These are phyloP conservation scores for Haemorhous mexicanus DNA, from an alignment of 2,113 vertebrate genomes.

Conservation along the genomic window DNA sequence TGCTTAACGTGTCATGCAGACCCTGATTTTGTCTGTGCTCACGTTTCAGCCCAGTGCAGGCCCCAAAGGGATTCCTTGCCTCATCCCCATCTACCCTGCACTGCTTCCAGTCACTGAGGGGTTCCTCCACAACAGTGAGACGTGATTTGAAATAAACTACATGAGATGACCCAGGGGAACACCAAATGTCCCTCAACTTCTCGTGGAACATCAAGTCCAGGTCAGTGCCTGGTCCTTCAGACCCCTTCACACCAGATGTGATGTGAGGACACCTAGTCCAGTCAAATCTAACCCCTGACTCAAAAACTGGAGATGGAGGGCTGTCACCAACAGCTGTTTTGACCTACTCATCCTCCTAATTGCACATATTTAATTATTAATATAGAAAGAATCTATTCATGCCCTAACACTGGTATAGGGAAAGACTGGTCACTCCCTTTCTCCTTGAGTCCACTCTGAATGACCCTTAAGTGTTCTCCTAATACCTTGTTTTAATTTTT, in stretches of 20 bases:
- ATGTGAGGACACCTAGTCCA: not conserved
- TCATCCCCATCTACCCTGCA: not conserved
- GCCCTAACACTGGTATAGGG: not conserved
- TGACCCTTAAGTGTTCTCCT: not conserved
- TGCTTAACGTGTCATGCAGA: rapidly evolving
- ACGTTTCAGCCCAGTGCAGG: not conserved
- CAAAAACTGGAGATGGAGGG: not conserved
- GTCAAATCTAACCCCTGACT: not conserved
- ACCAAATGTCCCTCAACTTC: not conserved
- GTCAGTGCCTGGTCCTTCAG: not conserved
- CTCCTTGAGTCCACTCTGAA: not conserved
- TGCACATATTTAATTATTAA: not conserved
- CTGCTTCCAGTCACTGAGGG: not conserved
- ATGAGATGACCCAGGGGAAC: not conserved
- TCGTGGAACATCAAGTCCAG: not conserved
- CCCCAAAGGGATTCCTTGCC: not conserved
- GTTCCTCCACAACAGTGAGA: not conserved
- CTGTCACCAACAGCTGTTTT: not conserved
- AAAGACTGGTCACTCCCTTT: not conserved
- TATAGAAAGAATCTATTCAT: not conserved
- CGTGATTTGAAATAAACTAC: not conserved
- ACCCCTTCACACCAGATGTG: not conserved
- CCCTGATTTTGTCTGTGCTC: rapidly evolving
- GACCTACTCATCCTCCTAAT: not conserved
- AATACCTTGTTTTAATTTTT: not conserved